phyloP scores from a whole-genome alignment of 2,888 invertebrate species.

The Scaptomyza polygonia region DNA sequence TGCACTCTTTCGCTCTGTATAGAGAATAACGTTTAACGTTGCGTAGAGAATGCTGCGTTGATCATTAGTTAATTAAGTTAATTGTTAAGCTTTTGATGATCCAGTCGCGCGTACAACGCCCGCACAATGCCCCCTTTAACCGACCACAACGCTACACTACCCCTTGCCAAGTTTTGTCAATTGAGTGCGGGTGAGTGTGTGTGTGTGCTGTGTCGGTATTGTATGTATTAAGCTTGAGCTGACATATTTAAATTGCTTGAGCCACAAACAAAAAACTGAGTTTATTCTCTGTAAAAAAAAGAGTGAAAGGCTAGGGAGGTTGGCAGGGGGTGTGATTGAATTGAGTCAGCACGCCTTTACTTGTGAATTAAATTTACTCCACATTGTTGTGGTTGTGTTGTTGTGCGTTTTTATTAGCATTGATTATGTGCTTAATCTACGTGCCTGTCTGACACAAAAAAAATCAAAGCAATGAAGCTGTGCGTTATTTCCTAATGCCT shows the following conservation, averaged over 20 bases:
- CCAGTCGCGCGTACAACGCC: conserved; percentile 66
- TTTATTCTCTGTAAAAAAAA: conserved; percentile 1
- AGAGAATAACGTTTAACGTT: conserved; percentile 7
- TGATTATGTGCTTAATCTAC: conserved; percentile 65
- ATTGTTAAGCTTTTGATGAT: conserved; percentile 65
- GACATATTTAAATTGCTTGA: conserved; percentile 50
- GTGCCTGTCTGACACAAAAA: neutral
- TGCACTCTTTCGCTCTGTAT: conserved; percentile 33
- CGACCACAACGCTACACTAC: neutral
- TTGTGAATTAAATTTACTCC: conserved; percentile 69
- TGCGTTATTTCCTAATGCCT: conserved; percentile 11
- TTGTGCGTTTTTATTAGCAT: conserved; percentile 72
- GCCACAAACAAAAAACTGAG: conserved; percentile 29
- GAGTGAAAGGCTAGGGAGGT: neutral
- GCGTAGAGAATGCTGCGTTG: conserved; percentile 26
- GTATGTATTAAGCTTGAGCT: conserved; percentile 12
- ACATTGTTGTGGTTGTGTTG: conserved; percentile 31
- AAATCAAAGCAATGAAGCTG: neutral
- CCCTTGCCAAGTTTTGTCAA: conserved; percentile 44
- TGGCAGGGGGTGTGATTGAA: conserved; percentile 6
- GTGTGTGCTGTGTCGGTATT: neutral
- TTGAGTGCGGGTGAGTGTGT: conserved; percentile 42
- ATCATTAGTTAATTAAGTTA: conserved; percentile 73
- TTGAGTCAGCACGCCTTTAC: conserved; percentile 46
- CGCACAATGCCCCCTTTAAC: conserved; percentile 53